Percentiles rank a stretch among this genome's conserved stretches.
phyloP scores from a whole-genome alignment of 2,888 invertebrate species.

The Synergus laeviventris region DNA sequence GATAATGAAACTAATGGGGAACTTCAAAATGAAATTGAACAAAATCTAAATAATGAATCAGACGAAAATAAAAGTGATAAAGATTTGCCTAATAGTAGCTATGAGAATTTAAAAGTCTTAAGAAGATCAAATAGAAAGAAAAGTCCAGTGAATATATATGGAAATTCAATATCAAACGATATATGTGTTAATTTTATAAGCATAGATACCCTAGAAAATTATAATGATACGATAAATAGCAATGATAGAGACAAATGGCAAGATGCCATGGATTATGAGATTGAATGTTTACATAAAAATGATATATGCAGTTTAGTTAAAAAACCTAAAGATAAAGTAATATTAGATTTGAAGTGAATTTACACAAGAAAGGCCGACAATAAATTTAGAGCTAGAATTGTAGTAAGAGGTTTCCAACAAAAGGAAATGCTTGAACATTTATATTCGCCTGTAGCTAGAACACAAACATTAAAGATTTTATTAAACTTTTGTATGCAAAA shows the following conservation, averaged over 20 bases:
- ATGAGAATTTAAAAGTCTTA: too few relatives aligned
- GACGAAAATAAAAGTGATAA: not conserved
- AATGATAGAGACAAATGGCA: not conserved
- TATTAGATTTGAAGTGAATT: not conserved
- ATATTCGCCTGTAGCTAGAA: not conserved
- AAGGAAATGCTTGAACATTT: not conserved
- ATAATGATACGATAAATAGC: too few relatives aligned
- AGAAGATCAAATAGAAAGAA: too few relatives aligned
- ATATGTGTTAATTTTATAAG: slow-evolving; percentile 15
- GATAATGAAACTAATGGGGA: slow-evolving; percentile 1
- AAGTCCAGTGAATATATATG: too few relatives aligned
- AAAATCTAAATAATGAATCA: not conserved
- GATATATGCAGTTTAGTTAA: too few relatives aligned
- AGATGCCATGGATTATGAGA: not conserved
- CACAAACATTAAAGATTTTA: not conserved
- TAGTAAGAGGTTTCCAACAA: not conserved
- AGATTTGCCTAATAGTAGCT: too few relatives aligned
- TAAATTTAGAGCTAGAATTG: slow-evolving; percentile 10
- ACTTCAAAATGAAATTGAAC: not conserved
- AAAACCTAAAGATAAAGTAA: not conserved
- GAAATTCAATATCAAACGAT: too few relatives aligned
- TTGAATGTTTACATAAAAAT: slow-evolving; percentile 20
- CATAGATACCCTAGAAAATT: not conserved
- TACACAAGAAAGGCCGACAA: not conserved
- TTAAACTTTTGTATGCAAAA: slow-evolving; percentile 4